These are phyloP conservation scores for Catharus fuscescens DNA, from an alignment of 2,113 vertebrate genomes.

Conservation along the genomic window DNA sequence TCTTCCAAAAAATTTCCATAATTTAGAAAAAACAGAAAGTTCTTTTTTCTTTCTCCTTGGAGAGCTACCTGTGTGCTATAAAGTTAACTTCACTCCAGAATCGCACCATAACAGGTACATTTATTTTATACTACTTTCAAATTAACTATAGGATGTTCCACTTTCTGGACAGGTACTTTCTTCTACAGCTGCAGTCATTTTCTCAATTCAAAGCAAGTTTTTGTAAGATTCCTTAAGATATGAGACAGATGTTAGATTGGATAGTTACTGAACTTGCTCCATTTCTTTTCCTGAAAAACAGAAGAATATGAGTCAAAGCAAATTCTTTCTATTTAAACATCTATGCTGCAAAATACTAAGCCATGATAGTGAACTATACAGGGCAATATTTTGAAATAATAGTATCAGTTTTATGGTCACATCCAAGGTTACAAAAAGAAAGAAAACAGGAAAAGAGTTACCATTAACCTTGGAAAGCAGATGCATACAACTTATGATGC, in stretches of 20 bases:
- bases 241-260: slow-evolving; percentile 78
- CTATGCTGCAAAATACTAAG: slow-evolving; percentile 12
- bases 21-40: slow-evolving; percentile 85
- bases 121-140: slow-evolving; percentile 73
- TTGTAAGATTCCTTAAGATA: slow-evolving; percentile 78
- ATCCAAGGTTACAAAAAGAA: not conserved
- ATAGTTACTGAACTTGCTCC: slow-evolving; percentile 79
- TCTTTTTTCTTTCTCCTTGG: slow-evolving; percentile 65
- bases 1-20: slow-evolving; percentile 99
- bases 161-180: slow-evolving; percentile 76
- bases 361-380: not conserved
- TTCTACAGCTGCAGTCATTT: slow-evolving; percentile 83
- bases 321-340: slow-evolving; percentile 18
- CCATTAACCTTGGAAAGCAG: not conserved
- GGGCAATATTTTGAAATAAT: slow-evolving; percentile 15
- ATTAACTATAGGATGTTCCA: slow-evolving; percentile 68
- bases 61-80: slow-evolving; percentile 85
- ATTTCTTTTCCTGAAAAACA: slow-evolving; percentile 83
- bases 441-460: not conserved
- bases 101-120: slow-evolving; percentile 87
- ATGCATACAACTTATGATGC: not conserved
- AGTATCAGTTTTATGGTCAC: not conserved
- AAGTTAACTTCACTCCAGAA: slow-evolving; percentile 80
- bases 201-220: slow-evolving; percentile 76
- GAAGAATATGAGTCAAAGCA: slow-evolving; percentile 36